phyloP scores from a whole-genome alignment of 2,113 vertebrate genomes.

The Heterotis niloticus region DNA sequence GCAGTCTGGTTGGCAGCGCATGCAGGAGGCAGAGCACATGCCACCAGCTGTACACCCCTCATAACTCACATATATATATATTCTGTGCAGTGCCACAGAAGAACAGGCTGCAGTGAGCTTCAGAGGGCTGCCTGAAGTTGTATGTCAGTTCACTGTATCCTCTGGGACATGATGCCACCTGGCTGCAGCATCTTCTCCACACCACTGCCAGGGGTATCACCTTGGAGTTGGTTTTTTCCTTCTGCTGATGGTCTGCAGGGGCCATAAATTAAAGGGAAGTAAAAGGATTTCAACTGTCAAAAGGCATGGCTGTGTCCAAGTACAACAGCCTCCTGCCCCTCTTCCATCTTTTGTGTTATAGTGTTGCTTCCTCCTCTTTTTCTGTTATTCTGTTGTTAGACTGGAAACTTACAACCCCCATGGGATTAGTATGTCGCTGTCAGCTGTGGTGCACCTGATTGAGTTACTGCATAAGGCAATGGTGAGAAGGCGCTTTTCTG shows the following conservation, averaged over 20 bases:
- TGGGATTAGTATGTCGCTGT: background rate
- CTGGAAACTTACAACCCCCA: background rate
- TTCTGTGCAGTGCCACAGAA: background rate
- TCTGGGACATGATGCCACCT: too few relatives aligned
- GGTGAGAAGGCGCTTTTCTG: background rate
- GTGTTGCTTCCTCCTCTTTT: background rate
- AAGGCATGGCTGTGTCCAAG: background rate
- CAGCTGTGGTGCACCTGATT: background rate
- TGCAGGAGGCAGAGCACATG: background rate
- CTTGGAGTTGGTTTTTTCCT: background rate
- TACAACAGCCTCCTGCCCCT: background rate
- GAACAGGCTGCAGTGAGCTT: too few relatives aligned
- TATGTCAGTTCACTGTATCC: too few relatives aligned
- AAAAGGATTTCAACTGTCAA: too few relatives aligned
- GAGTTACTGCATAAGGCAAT: background rate
- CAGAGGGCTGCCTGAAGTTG: too few relatives aligned
- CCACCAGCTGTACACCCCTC: background rate
- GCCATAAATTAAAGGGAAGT: too few relatives aligned
- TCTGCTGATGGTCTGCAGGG: too few relatives aligned
- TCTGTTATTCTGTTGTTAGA: background rate
- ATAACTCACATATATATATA: background rate
- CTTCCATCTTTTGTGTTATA: background rate
- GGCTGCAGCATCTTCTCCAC: too few relatives aligned
- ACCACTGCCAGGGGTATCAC: background rate
- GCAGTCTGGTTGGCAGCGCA: background rate